phyloP scores from a whole-genome alignment of 2,888 invertebrate species.

The Trachelus stipa region DNA sequence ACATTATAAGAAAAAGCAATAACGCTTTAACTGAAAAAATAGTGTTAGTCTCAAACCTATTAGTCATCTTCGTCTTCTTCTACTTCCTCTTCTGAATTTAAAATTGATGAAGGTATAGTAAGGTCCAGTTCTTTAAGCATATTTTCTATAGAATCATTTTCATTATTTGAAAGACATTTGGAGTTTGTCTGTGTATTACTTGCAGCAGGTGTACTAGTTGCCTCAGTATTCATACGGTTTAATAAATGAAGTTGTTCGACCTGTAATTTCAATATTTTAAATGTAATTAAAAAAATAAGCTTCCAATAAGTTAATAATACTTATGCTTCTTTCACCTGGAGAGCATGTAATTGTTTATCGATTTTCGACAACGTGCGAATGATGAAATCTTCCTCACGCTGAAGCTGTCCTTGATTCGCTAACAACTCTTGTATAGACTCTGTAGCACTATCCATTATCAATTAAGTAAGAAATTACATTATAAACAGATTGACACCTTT shows the following conservation, averaged over 20 bases:
- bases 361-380: conserved; percentile 44
- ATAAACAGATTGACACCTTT: not conserved
- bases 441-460: not conserved
- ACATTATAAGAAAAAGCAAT: not conserved
- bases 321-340: conserved; percentile 44
- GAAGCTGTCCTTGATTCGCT: conserved; percentile 45
- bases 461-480: not conserved
- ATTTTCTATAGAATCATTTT: conserved; percentile 19
- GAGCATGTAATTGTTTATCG: conserved; percentile 53
- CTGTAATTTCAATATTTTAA: conserved; percentile 32
- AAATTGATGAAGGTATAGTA: conserved; percentile 33
- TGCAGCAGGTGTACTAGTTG: conserved; percentile 12
- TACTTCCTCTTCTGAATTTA: conserved; percentile 36
- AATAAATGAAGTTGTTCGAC: conserved; percentile 57
- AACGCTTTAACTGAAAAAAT: not conserved
- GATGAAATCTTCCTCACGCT: conserved; percentile 50
- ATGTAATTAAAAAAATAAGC: not conserved
- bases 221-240: conserved; percentile 32
- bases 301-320: conserved; percentile 15
- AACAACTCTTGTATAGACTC: conserved; percentile 35
- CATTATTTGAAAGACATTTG: not conserved
- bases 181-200: not conserved
- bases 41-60: not conserved
- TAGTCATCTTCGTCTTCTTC: conserved; percentile 41
- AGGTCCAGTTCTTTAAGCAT: conserved; percentile 36